Conservation (phyloP, 2,888 invertebrate genomes). For the Chesias legatella region DNA sequence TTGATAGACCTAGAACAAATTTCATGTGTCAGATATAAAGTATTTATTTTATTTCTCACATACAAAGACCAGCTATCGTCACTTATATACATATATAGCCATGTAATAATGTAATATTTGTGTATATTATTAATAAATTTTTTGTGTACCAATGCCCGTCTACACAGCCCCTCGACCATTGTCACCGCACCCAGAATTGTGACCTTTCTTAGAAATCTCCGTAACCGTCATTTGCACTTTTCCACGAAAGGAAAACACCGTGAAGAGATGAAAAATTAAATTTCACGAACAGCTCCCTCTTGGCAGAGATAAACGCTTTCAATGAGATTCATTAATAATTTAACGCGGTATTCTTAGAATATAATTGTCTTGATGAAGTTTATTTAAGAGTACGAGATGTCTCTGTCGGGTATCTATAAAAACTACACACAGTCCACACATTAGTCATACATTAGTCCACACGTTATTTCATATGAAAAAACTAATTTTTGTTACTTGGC, state of each 20-base stretch:
- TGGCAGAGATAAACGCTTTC: constrained; percentile 18
- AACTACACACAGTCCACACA: no score
- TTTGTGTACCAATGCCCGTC: constrained; percentile 35
- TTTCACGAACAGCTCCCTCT: constrained; percentile 55
- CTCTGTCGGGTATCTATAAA: constrained; percentile 11
- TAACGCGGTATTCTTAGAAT: constrained; percentile 19
- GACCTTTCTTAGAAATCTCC: constrained; percentile 57
- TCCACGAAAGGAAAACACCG: constrained; percentile 57
- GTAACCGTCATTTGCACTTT: constrained; percentile 73
- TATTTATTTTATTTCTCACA: no score
- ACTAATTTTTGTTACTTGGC: no score
- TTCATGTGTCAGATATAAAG: no score
- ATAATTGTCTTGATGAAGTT: constrained; percentile 9
- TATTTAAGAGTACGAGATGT: constrained; percentile 8
- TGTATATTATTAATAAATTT: not conserved
- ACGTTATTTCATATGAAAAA: no score
- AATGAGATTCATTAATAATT: constrained; percentile 23
- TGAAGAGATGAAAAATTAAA: constrained; percentile 70
- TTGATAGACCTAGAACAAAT: no score
- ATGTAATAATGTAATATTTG: no score
- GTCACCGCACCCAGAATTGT: constrained; percentile 40
- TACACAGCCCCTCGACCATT: constrained; percentile 34
- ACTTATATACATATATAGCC: no score
- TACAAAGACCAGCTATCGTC: no score
- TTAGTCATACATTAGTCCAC: no score